Percentiles rank a stretch among this genome's conserved stretches.
phyloP scores from a whole-genome alignment of 2,888 invertebrate genomes.

The Hirudinaria manillensis region DNA sequence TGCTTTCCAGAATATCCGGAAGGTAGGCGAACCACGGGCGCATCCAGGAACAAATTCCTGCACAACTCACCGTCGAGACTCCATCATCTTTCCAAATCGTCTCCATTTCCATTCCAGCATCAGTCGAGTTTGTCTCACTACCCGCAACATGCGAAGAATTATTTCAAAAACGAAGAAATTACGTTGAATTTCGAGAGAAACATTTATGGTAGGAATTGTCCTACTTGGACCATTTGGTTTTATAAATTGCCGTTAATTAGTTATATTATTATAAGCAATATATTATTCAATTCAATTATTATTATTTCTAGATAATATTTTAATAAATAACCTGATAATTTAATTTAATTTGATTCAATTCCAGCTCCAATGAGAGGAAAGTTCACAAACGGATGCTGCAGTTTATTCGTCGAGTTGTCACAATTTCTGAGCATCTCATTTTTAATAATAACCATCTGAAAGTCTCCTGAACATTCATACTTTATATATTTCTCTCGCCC shows the following conservation, averaged over 20 bases:
- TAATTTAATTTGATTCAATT: not conserved
- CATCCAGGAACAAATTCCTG: not conserved
- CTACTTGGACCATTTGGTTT: not conserved
- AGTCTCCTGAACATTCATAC: too few species aligned
- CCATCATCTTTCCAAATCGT: not conserved
- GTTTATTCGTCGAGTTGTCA: not conserved
- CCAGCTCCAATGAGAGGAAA: constrained; percentile 13
- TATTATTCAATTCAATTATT: not conserved
- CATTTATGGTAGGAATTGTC: not conserved
- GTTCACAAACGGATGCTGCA: not conserved
- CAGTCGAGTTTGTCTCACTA: not conserved
- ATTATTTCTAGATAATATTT: too few species aligned
- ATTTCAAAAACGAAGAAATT: not conserved
- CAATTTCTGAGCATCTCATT: constrained; percentile 7
- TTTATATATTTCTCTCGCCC: too few species aligned
- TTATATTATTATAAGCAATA: not conserved
- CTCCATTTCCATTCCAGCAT: not conserved
- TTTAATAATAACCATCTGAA: too few species aligned
- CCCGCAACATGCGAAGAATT: not conserved
- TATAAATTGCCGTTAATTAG: not conserved
- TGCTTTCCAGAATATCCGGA: too few species aligned
- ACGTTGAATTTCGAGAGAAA: not conserved
- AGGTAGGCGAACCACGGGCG: not conserved
- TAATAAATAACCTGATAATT: too few species aligned
- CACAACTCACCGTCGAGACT: not conserved